Evolutionary conservation across 2,797 vertebrate genomes (phyloP), one percentile per base, ranked within the genome.

Genomic region (Podargus strigoides): DNA sequence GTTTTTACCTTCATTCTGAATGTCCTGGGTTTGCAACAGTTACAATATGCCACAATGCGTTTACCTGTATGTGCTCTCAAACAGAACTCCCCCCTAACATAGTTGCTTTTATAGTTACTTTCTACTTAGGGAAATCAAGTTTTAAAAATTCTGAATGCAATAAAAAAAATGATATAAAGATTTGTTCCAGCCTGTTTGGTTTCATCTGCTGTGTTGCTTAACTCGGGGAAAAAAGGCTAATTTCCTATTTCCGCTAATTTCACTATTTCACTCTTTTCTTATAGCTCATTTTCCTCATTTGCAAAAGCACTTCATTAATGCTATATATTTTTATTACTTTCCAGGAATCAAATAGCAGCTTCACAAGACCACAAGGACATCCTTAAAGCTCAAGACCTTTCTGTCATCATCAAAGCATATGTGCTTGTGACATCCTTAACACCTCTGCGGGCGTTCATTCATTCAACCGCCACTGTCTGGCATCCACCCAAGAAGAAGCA

Each of bases 391-490:
- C 96, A 97, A 81, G 97, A 97, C 50, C 73, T 98, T n/a, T 98
- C 98, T 92, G 98, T 98, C 94, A 97, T 98, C 93, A 97, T 99
- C 92, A 99, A 98, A 93, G 98, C 98, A 3, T 99, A 99, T 14
- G 98, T 99, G 39, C 93, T 99, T 82, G 98, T 99, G 87, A 99
- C 99, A 28, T 99, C 99, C 21, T 94, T 98, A 87, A 98, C 95
- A 47, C 99, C 99, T 3, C 94, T 99, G 70, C 98, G 98, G 7
- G 98, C 98, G 15, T 99, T 99, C 94, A 97, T 99, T 96, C 98
- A 99, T 96, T 98, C 98, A 84, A 97, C 97, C 9, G 97, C 97
- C 46, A 97, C 98, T 20, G 98, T 98, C 87, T 98, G 95, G 93
- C 97, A 98, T 90, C 98, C 96, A 85, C 97, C 97, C 83, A 98